Evolutionary conservation across 2,797 vertebrate species (phyloP).

Genomic region (Phoebastria nigripes): DNA sequence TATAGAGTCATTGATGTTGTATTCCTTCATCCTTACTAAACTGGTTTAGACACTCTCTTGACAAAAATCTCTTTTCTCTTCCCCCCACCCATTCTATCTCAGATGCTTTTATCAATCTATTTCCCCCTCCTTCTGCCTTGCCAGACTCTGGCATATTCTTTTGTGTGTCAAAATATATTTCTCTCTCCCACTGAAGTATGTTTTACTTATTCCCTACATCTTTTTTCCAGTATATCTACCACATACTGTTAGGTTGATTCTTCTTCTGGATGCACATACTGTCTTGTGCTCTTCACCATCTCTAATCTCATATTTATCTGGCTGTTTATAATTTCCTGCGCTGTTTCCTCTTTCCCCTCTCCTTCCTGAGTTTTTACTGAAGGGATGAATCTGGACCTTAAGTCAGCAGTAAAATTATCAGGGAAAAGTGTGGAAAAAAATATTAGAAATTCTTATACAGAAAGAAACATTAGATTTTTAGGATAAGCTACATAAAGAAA

Average conservation of each 20-base stretch:
- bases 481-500: not conserved
- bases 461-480: not conserved
- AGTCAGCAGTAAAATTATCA: not conserved
- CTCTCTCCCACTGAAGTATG: not conserved
- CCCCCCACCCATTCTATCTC: not conserved
- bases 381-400: not conserved
- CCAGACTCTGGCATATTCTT: not conserved
- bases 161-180: not conserved
- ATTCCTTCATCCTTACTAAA: not conserved
- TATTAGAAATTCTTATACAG: not conserved
- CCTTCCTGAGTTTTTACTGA: not conserved
- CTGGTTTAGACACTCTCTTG: not conserved
- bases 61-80: not conserved
- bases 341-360: not conserved
- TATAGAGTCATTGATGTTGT: not conserved
- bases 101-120: not conserved
- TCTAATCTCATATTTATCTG: not conserved
- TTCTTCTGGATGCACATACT: not conserved
- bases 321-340: not conserved
- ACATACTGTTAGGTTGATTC: not conserved
- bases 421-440: not conserved
- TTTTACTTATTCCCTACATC: not conserved
- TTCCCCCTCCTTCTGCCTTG: not conserved
- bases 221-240: not conserved
- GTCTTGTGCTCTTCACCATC: not conserved